Evolutionary conservation across 2,888 invertebrate species (phyloP), one percentile per base, ranked within the genome.

Genomic region (Dioctria linearis): DNA sequence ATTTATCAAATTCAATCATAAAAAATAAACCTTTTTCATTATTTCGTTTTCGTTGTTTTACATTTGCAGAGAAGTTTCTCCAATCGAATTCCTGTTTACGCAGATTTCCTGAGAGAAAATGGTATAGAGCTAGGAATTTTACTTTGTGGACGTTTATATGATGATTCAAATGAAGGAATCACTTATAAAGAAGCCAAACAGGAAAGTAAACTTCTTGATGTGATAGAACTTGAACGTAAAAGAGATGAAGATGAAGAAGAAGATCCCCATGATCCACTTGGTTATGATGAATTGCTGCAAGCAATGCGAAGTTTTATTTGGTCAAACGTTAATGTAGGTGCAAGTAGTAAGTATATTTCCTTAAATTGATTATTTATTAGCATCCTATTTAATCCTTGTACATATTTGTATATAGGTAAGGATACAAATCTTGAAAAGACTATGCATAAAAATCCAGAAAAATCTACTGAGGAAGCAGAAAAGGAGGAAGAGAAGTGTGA

Each of bases 181-280:
- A 86, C 85, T 2, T 86, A 85, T 80, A 85, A 84, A 71, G 85
- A 85, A 78, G 84, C 84, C 42, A 85, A 84, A 67, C 82, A 84
- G 57, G 83, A 81, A n/a, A 84, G 83, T 46, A 84, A 83, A 69
- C 65, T 83, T 5, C 80, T 86, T 3, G 85, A 86, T 82, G 84
- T 85, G 5, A 85, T 86, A 78, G 85, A 86, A 81, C 80, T 86
- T 54, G 85, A 82, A 9, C 78, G 85, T 3, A 83, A 82, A 3
- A 61, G 83, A 49, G 85, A 85, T 43, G 83, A 84, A 46, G 78
- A 80, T 25, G 83, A 83, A 9, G 84, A 85, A 42, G 83, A 83
- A 49, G 82, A 84, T 25, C 82, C 82, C 1, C 83, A 84, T 65
- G 84, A 85, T 81, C 84, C 85, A 0, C 49, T 84, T 1, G 85